Percentiles rank a stretch among this genome's conserved stretches.
These are phyloP conservation scores for Brienomyrus brachyistius DNA, from an alignment of 2,113 vertebrate genomes.

Conservation along the genomic window DNA sequence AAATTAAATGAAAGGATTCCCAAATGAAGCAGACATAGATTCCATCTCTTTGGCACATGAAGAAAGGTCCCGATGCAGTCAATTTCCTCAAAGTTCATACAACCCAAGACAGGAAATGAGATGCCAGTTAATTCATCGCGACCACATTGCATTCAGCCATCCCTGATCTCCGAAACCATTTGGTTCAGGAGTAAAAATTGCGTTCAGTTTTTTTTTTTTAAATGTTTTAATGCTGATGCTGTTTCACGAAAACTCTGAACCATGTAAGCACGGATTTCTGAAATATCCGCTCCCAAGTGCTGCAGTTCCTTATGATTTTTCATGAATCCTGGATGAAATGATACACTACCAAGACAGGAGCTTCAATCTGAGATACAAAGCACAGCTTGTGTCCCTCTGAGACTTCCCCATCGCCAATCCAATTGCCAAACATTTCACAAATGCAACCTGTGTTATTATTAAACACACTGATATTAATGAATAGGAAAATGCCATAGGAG, in stretches of 20 bases:
- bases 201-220: not conserved
- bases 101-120: constrained; percentile 24
- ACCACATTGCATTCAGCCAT: constrained; percentile 33
- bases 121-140: not conserved
- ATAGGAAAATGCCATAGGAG: not conserved
- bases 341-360: too few relatives aligned
- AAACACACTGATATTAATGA: not conserved
- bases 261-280: not conserved
- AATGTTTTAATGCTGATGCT: not conserved
- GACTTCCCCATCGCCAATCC: not conserved
- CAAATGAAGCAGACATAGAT: not conserved
- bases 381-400: not conserved
- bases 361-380: not conserved
- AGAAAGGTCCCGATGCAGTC: constrained; percentile 43
- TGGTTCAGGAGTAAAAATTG: not conserved
- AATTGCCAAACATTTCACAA: not conserved
- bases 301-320: constrained; percentile 41
- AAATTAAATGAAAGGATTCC: not conserved
- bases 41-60: constrained; percentile 23
- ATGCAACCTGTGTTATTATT: not conserved
- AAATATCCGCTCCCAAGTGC: constrained; percentile 47
- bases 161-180: not conserved
- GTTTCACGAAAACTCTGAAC: not conserved
- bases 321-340: not conserved
- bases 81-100: constrained; percentile 45